Evolutionary conservation across 1,140 invertebrate genomes (phyloP).

Genomic region (Drosophila neocordata): DNA sequence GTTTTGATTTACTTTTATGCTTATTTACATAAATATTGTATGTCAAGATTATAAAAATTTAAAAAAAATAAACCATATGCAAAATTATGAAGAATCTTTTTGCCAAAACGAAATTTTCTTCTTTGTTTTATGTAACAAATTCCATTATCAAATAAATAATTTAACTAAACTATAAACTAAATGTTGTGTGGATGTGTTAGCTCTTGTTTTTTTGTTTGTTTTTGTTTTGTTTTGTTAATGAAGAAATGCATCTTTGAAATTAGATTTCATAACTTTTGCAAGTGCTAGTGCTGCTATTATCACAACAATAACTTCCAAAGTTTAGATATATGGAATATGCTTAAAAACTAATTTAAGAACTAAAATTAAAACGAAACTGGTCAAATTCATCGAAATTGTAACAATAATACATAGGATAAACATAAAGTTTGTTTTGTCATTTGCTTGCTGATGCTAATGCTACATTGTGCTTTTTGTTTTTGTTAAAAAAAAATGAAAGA

Average conservation of each 20-base stretch:
- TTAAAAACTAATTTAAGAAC: constrained; percentile 37
- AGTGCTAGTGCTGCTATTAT: constrained; percentile 37
- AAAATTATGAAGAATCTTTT: constrained; percentile 82
- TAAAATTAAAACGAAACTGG: constrained; percentile 3
- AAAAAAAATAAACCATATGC: constrained; percentile 62
- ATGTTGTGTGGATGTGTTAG: constrained; percentile 33
- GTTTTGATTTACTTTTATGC: constrained; percentile 35
- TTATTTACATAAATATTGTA: constrained; percentile 72
- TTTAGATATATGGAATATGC: constrained; percentile 58
- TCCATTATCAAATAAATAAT: constrained; percentile 71
- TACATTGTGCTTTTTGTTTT: constrained; percentile 10
- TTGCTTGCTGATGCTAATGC: constrained; percentile 38
- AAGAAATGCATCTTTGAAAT: constrained; percentile 61
- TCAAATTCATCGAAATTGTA: constrained; percentile 43
- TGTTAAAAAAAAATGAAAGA: neutral
- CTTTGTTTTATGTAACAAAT: constrained; percentile 44
- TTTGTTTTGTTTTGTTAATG: constrained; percentile 34
- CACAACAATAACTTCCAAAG: constrained; percentile 58
- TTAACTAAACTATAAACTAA: constrained; percentile 77
- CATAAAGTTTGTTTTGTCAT: constrained; percentile 51
- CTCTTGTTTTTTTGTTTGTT: too few species aligned
- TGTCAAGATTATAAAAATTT: constrained; percentile 43
- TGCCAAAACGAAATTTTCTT: constrained; percentile 76
- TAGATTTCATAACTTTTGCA: constrained; percentile 47
- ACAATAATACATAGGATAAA: constrained; percentile 63